These are phyloP conservation scores for Alauda arvensis DNA, from an alignment of 2,797 vertebrate species.

Conservation along the genomic window DNA sequence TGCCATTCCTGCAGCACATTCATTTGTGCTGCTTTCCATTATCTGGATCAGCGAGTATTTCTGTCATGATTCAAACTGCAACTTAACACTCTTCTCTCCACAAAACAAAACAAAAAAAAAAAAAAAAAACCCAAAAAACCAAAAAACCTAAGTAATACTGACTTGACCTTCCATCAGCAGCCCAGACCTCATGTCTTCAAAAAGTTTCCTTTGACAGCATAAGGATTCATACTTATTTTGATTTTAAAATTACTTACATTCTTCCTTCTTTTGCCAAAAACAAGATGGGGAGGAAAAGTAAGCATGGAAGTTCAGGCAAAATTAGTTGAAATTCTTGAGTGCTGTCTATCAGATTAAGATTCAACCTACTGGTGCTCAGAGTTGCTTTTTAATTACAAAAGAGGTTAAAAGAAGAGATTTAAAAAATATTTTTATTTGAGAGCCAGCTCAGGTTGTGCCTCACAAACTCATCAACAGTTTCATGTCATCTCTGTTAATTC, in stretches of 20 bases:
- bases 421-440: not conserved
- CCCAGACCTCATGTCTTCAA: not conserved
- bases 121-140: too few species aligned
- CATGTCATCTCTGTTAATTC: rapidly evolving
- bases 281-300: not conserved
- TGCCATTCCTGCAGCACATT: not conserved
- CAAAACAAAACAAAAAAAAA: not conserved
- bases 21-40: not conserved
- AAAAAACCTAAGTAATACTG: not conserved
- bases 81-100: not conserved
- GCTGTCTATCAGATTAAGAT: not conserved
- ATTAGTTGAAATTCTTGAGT: not conserved
- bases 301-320: not conserved
- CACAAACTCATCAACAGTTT: not conserved
- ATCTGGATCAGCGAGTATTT: not conserved
- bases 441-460: not conserved
- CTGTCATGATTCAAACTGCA: not conserved
- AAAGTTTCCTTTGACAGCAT: not conserved
- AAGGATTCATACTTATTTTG: not conserved
- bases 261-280: not conserved
- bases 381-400: not conserved
- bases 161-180: not conserved
- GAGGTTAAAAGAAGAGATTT: too few species aligned
- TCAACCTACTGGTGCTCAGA: not conserved
- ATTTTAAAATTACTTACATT: not conserved